Evolutionary conservation across 1,140 invertebrate genomes (phyloP).

Genomic region (Drosophila athabasca): DNA sequence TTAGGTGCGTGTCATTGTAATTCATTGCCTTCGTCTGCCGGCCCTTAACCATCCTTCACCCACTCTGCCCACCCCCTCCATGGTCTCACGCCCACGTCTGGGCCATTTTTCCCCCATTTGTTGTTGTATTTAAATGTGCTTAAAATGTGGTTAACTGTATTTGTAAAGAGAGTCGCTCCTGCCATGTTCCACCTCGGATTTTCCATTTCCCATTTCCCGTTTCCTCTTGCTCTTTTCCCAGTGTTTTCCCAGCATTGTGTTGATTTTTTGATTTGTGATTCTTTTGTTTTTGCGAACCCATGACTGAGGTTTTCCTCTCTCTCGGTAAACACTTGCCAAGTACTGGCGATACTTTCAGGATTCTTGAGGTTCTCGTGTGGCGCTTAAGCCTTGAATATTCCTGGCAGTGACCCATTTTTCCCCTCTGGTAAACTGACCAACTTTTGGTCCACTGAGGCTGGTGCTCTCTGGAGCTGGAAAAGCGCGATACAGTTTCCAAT

Average conservation of each 20-base stretch:
- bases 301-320: conserved; percentile 24
- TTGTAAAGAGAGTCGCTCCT: conserved; percentile 1
- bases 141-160: conserved; percentile 58
- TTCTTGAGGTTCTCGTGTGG: too few relatives aligned
- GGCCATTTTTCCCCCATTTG: conserved; percentile 19
- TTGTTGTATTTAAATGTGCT: conserved; percentile 66
- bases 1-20: conserved; percentile 56
- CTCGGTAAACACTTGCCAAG: conserved; percentile 43
- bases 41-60: conserved; percentile 27
- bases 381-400: too few relatives aligned
- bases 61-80: too few relatives aligned
- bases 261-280: conserved; percentile 49
- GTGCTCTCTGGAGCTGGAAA: not conserved
- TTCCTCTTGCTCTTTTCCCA: not conserved
- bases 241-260: conserved; percentile 24
- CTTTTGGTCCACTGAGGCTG: too few relatives aligned
- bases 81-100: too few relatives aligned
- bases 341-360: conserved; percentile 27
- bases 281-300: too few relatives aligned
- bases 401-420: not conserved
- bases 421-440: not conserved
- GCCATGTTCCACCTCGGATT: conserved; percentile 40
- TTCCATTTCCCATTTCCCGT: conserved; percentile 8
- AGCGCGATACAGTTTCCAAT: not conserved
- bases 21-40: conserved; percentile 43